Percentiles rank a stretch among this genome's conserved stretches.
phyloP scores from a whole-genome alignment of 2,797 vertebrate genomes.

The Chelon labrosus region DNA sequence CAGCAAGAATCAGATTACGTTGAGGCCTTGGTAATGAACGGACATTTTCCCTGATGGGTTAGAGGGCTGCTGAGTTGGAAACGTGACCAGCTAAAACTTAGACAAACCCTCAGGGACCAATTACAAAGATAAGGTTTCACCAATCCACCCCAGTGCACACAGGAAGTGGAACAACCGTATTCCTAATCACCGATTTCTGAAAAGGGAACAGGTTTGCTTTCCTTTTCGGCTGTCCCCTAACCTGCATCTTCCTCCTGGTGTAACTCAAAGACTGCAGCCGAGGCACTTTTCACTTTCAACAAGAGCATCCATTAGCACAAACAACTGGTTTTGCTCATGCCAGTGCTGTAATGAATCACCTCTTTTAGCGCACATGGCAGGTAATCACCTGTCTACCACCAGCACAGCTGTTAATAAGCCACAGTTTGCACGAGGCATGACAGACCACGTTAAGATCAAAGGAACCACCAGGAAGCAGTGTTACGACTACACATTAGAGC shows the following conservation, averaged over 20 bases:
- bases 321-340: constrained; percentile 61
- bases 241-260: constrained; percentile 22
- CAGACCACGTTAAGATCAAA: constrained; percentile 29
- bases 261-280: constrained; percentile 38
- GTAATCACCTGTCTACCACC: constrained; percentile 53
- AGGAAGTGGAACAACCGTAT: constrained; percentile 71
- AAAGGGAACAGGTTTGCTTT: constrained; percentile 28
- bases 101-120: constrained; percentile 69
- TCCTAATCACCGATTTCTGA: constrained; percentile 59
- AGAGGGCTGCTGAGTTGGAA: constrained; percentile 48
- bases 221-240: background rate
- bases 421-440: constrained; percentile 50
- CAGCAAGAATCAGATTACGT: constrained; percentile 73
- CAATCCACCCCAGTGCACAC: constrained; percentile 47
- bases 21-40: constrained; percentile 58
- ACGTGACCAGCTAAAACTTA: constrained; percentile 76
- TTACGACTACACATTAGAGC: constrained; percentile 22
- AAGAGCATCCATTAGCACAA: constrained; percentile 55
- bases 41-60: constrained; percentile 61
- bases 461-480: constrained; percentile 14
- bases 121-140: constrained; percentile 78
- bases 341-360: constrained; percentile 59
- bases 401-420: constrained; percentile 51
- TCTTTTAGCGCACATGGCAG: constrained; percentile 42
- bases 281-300: constrained; percentile 56